Evolutionary conservation across 2,113 vertebrate genomes (phyloP).

Genomic region (human (Homo sapiens)): GRCh38 chr9:69459001-69459500

Average conservation of each 20-base stretch:
- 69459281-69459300: neutral
- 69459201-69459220: no score
- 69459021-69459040: no score
- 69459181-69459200: neutral
- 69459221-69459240: neutral
- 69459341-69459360: neutral
- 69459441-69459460: neutral
- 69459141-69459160: neutral
- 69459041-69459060: no score
- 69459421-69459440: neutral
- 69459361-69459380: neutral
- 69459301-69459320: neutral
- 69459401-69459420: neutral
- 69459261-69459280: neutral
- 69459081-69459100: rapidly evolving
- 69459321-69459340: neutral
- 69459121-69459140: neutral
- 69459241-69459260: neutral
- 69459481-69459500: neutral
- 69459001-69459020: no score
- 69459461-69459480: neutral
- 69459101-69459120: neutral
- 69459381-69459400: neutral
- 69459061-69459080: no score
- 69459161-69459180: neutral